Percentiles rank a stretch among this genome's conserved stretches.
Evolutionary conservation across 2,113 vertebrate genomes (phyloP).

Genomic region (Noctilio leporinus): DNA sequence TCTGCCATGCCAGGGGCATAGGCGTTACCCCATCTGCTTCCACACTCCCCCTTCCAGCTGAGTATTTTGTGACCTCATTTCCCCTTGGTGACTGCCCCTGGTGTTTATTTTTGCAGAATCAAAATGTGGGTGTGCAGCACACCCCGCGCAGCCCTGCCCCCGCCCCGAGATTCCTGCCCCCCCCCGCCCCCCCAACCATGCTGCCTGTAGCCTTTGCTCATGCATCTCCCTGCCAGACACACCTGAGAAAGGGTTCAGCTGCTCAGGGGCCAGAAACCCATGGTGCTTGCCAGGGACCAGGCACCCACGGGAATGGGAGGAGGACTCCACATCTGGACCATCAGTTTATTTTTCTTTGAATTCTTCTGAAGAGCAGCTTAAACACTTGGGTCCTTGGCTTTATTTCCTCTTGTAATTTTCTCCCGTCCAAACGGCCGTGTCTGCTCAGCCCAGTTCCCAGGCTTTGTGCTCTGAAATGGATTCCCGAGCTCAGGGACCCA

Average conservation of each 20-base stretch:
- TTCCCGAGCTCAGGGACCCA: background rate
- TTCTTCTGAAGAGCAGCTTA: constrained; percentile 50
- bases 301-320: background rate
- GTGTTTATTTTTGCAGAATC: background rate
- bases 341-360: constrained; percentile 64
- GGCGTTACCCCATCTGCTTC: background rate
- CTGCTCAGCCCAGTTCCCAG: constrained; percentile 34
- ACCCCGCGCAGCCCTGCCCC: background rate
- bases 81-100: background rate
- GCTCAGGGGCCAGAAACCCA: background rate
- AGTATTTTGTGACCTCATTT: constrained; percentile 1
- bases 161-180: background rate
- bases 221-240: background rate
- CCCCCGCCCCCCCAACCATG: background rate
- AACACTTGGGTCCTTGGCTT: background rate
- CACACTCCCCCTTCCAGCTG: background rate
- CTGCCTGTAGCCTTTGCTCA: background rate
- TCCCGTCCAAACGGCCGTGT: background rate
- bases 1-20: background rate
- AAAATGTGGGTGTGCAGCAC: background rate
- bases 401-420: constrained; percentile 33
- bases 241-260: background rate
- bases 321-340: constrained; percentile 9
- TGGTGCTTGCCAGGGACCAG: background rate
- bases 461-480: background rate